A percentile compares a stretch with the other conserved stretches of the same genome.
phyloP scores from a whole-genome alignment of 2,888 invertebrate species.

The Chorisops tibialis region DNA sequence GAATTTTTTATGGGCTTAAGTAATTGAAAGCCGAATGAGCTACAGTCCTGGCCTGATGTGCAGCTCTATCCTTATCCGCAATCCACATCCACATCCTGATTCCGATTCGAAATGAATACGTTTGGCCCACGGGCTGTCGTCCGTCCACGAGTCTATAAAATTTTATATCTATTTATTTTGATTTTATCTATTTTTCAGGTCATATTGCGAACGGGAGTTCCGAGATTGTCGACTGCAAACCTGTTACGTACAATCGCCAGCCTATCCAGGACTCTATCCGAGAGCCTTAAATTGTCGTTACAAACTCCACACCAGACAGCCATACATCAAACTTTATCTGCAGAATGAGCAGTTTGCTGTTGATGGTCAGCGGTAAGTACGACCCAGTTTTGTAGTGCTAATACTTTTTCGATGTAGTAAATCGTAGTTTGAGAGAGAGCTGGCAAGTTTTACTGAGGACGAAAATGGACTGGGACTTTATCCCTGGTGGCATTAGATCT shows the following conservation, averaged over 20 bases:
- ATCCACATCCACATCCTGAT: too few species aligned
- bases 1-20: not conserved
- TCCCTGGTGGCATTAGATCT: not conserved
- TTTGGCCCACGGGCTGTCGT: too few species aligned
- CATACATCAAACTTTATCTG: conserved; percentile 86
- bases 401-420: too few species aligned
- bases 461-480: too few species aligned
- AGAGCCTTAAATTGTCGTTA: conserved; percentile 88
- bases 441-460: too few species aligned
- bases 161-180: not conserved
- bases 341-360: conserved; percentile 93
- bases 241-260: conserved; percentile 91
- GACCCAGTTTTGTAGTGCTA: too few species aligned
- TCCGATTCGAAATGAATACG: not conserved
- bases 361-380: conserved; percentile 69
- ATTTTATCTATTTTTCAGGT: conserved; percentile 55
- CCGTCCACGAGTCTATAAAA: too few species aligned
- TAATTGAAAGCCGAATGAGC: not conserved
- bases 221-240: conserved; percentile 85
- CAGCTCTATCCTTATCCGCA: not conserved
- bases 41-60: not conserved
- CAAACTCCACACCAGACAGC: conserved; percentile 80
- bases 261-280: conserved; percentile 89
- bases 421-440: too few species aligned
- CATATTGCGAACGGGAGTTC: conserved; percentile 85